These are phyloP conservation scores for Coleophora flavipennella DNA, from an alignment of 2,888 invertebrate species.

Conservation along the genomic window DNA sequence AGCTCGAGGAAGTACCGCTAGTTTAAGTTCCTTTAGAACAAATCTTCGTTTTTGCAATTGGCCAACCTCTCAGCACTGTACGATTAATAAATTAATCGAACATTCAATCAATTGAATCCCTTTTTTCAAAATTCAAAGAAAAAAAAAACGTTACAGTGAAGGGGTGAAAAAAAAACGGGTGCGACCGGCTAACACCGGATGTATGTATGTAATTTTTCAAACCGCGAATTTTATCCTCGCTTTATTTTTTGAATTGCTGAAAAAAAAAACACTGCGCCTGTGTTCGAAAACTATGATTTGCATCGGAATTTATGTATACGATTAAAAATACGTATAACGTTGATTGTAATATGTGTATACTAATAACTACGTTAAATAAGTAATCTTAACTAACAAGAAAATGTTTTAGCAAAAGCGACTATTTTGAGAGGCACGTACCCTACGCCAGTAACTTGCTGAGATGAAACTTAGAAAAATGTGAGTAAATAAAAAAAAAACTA, in stretches of 20 bases:
- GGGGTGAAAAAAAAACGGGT: conserved; percentile 57
- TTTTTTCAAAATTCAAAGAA: conserved; percentile 6
- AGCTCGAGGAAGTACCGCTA: conserved; percentile 43
- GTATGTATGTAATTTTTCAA: background rate
- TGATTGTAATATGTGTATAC: conserved; percentile 71
- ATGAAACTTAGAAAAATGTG: conserved; percentile 40
- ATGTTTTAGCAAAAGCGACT: conserved; percentile 25
- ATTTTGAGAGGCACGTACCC: conserved; percentile 22
- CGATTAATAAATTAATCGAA: conserved; percentile 38
- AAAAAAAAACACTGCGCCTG: conserved; percentile 42
- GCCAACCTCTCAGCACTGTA: conserved; percentile 72
- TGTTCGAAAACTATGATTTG: conserved; percentile 52
- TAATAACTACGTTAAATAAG: conserved; percentile 56
- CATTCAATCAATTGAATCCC: conserved; percentile 20
- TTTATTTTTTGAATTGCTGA: background rate
- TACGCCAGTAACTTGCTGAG: conserved; percentile 41
- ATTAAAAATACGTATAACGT: conserved; percentile 69
- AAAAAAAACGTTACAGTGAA: conserved; percentile 58
- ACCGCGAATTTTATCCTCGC: background rate
- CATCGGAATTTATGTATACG: conserved; percentile 71
- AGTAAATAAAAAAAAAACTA: conserved; percentile 32
- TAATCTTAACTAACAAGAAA: conserved; percentile 31
- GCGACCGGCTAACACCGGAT: conserved; percentile 23
- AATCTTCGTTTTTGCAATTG: conserved; percentile 75
- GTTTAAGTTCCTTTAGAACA: conserved; percentile 63